These are phyloP conservation scores for Venusia cambrica DNA, from an alignment of 2,888 invertebrate genomes.

Conservation along the genomic window DNA sequence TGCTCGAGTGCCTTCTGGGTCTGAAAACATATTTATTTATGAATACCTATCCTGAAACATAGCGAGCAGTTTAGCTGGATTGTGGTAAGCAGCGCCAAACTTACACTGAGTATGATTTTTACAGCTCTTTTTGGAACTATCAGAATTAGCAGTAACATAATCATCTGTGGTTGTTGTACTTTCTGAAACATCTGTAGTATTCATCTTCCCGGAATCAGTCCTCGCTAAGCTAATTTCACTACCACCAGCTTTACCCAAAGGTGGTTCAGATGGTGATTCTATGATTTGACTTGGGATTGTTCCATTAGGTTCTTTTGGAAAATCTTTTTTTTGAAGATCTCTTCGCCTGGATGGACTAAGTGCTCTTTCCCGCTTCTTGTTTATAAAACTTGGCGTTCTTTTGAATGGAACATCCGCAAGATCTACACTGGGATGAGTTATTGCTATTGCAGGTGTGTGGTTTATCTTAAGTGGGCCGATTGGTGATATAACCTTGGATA, in stretches of 20 bases:
- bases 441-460: slow-evolving; percentile 80
- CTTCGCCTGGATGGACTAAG: slow-evolving; percentile 74
- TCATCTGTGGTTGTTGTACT: slow-evolving; percentile 93
- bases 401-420: slow-evolving; percentile 72
- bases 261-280: slow-evolving; percentile 60
- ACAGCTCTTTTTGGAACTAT: slow-evolving; percentile 84
- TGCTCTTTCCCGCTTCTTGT: slow-evolving; percentile 75
- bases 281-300: slow-evolving; percentile 60
- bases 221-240: slow-evolving; percentile 81
- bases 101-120: slow-evolving; percentile 70
- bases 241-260: slow-evolving; percentile 55
- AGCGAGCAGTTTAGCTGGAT: too few species aligned
- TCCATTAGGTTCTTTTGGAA: slow-evolving; percentile 68
- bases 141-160: slow-evolving; percentile 92
- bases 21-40: too few species aligned
- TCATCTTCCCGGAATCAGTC: slow-evolving; percentile 86
- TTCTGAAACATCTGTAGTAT: slow-evolving; percentile 91
- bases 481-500: slow-evolving; percentile 57
- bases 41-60: too few species aligned
- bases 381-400: slow-evolving; percentile 73
- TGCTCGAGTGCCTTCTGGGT: slow-evolving; percentile 79
- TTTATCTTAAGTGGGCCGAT: slow-evolving; percentile 52
- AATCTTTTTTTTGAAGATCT: slow-evolving; percentile 65
- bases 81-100: too few species aligned
- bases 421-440: slow-evolving; percentile 79